Evolutionary conservation across 2,888 invertebrate species (phyloP).

Genomic region (Trimorus sp.): DNA sequence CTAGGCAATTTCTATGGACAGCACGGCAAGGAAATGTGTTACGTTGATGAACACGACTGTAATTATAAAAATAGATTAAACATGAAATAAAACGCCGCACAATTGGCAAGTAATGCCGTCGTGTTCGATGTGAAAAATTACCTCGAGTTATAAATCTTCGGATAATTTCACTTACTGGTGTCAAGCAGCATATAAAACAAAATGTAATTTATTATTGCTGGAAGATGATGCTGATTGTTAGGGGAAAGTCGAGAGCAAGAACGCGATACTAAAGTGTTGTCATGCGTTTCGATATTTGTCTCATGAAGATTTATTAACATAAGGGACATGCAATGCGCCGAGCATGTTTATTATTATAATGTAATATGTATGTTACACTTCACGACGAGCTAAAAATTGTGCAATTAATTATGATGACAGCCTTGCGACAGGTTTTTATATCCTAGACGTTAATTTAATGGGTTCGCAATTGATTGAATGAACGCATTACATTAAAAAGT

Average conservation of each 20-base stretch:
- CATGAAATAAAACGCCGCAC: slow-evolving; percentile 26
- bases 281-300: slow-evolving; percentile 60
- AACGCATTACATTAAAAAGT: not conserved
- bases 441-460: slow-evolving; percentile 11
- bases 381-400: slow-evolving; percentile 26
- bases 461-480: slow-evolving; percentile 1
- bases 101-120: slow-evolving; percentile 38
- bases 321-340: slow-evolving; percentile 41
- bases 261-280: slow-evolving; percentile 62
- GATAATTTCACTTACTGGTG: slow-evolving; percentile 62
- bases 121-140: slow-evolving; percentile 46
- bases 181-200: slow-evolving; percentile 57
- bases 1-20: slow-evolving; percentile 14
- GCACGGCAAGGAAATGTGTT: slow-evolving; percentile 16
- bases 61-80: slow-evolving; percentile 51
- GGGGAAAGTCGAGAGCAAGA: slow-evolving; percentile 62
- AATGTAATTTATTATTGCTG: slow-evolving; percentile 64
- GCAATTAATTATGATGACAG: slow-evolving; percentile 27
- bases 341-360: slow-evolving; percentile 54
- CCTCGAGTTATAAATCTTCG: slow-evolving; percentile 58
- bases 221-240: slow-evolving; percentile 65
- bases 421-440: slow-evolving; percentile 2
- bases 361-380: slow-evolving; percentile 30
- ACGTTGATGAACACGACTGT: slow-evolving; percentile 23
- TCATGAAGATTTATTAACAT: slow-evolving; percentile 60